Base-by-base conservation (phyloP, 2,113 vertebrate species). In the Myocastor coypus region DNA sequence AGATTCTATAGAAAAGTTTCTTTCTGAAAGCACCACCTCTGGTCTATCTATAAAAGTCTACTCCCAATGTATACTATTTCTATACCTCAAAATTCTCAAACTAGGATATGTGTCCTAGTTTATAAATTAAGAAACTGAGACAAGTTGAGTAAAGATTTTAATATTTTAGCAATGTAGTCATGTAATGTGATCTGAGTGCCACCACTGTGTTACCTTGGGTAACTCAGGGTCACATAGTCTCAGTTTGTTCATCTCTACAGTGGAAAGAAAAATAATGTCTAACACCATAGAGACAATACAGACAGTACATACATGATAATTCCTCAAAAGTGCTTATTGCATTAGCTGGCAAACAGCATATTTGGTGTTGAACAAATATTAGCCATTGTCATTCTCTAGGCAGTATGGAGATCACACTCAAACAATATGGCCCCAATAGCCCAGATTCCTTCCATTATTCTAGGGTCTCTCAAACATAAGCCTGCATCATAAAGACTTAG, bases 21-120 rank as follows among this genome's bases (percentile, higher is more conserved):
- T 96, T 96, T 85, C 66, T 85, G 42, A 96, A 95, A 95, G 52
- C 50, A 94, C 46, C 19, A 85, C 17, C 46, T 96, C 69, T 69
- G 55, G 28, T 59, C 40, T 71, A 68, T 30, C 14, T 80, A 52
- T 42, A 82, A 87, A 83, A 46, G 66, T 83, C 68, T 73, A n/a
- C 16, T 52, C 71, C 57, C 50, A 55, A 84, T 32, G 66, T 87
- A 90, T 12, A 55, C 68, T 87, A 87, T 77, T 73, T 61, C 14
- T 80, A 42, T 87, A 73, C 80, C 55, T 95, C 84, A 57, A 75
- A 95, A 85, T 6, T 83, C 40, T 94, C 78, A 88, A 95, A 82
- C 57, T 87, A 81, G 2, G 30, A 87, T 55, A 50, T 40, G 94
- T 85, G 26, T 40, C 34, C 28, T 40, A 89, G 91, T 88, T 95